These are phyloP conservation scores for Cossypha dichroa DNA, from an alignment of 2,797 vertebrate genomes.

Conservation along the genomic window DNA sequence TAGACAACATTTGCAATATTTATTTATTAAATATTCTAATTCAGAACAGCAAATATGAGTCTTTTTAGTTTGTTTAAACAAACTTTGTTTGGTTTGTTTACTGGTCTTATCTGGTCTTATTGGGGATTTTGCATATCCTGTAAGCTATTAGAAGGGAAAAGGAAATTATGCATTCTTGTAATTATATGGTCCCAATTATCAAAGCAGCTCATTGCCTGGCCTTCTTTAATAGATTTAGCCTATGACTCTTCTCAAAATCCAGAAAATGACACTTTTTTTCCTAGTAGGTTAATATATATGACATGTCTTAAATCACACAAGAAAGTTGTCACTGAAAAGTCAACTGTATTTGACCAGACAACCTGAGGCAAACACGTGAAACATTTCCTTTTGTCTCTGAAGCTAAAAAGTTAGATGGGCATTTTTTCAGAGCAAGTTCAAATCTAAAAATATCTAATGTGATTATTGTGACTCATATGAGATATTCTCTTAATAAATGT, in stretches of 20 bases:
- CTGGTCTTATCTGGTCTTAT: neutral
- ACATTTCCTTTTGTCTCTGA: neutral
- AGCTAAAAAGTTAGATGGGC: neutral
- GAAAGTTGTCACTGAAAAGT: neutral
- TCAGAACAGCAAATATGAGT: fast-evolving
- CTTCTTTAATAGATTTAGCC: neutral
- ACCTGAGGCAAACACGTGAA: neutral
- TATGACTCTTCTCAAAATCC: neutral
- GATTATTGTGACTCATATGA: neutral
- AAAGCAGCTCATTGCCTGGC: neutral
- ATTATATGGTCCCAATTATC: neutral
- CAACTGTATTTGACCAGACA: neutral
- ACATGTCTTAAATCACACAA: neutral
- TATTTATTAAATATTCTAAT: neutral
- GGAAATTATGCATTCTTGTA: fast-evolving
- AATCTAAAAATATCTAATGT: neutral
- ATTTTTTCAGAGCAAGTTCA: neutral
- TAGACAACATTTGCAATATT: neutral
- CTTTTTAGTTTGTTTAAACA: neutral
- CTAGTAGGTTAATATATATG: neutral
- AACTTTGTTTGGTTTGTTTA: neutral
- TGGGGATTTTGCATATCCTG: neutral
- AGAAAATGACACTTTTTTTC: neutral
- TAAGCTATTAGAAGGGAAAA: neutral
- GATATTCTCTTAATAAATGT: neutral